phyloP scores from a whole-genome alignment of 2,888 invertebrate species.

The Leucophora obtusa region DNA sequence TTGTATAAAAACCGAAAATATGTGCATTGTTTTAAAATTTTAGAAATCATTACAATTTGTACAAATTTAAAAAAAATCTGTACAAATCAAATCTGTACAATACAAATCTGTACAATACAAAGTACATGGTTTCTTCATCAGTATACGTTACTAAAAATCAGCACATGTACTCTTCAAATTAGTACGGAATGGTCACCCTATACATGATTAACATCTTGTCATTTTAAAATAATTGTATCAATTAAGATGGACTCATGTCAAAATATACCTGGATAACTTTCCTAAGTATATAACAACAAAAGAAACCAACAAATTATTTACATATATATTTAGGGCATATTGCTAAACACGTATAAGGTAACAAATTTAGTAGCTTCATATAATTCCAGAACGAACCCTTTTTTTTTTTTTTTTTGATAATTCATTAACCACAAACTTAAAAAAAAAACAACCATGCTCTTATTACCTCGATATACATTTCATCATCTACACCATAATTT shows the following conservation, averaged over 20 bases:
- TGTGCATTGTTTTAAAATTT: no score
- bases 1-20: no score
- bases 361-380: neutral
- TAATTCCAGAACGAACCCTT: slow-evolving; percentile 33
- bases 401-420: slow-evolving; percentile 40
- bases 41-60: no score
- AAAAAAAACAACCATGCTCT: slow-evolving; percentile 17
- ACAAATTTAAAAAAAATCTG: no score
- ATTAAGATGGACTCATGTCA: slow-evolving; percentile 39
- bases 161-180: no score
- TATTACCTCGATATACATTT: slow-evolving; percentile 26
- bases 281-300: slow-evolving; percentile 22
- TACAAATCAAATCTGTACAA: no score
- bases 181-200: no score
- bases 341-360: slow-evolving; percentile 17
- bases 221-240: slow-evolving; percentile 47
- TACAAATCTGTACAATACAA: no score
- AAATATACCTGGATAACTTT: slow-evolving; percentile 13
- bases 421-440: slow-evolving; percentile 43
- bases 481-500: slow-evolving; percentile 33
- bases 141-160: no score
- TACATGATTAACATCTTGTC: slow-evolving; percentile 41
- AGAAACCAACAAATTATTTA: slow-evolving; percentile 37
- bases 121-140: no score
- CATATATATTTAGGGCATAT: slow-evolving; percentile 40